Evolutionary conservation across 2,797 vertebrate genomes (phyloP), one percentile per base, ranked within the genome.

Genomic region (Selene dorsalis): DNA sequence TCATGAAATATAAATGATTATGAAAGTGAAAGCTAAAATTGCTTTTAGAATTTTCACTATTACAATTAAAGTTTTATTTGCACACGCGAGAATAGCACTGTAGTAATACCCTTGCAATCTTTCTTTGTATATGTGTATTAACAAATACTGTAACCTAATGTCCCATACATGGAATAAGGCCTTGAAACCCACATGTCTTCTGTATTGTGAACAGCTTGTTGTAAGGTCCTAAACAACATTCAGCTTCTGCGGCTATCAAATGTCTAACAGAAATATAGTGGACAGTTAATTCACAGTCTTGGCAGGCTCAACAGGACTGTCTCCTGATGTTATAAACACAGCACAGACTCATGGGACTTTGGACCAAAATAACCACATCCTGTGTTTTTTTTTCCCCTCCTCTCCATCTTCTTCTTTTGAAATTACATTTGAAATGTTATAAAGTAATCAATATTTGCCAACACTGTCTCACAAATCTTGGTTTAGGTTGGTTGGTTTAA

Each of bases 1-100:
- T 88, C 82, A 89, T 92, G 69, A 86, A 90, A 91, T 73, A 87
- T 84, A 82, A 85, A 92, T 92, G 62, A 75, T 59, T 55, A 24
- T 82, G 62, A 81, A 85, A 83, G 79, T 89, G 79, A 76, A 79
- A 80, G 84, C 69, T 76, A 39, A 79, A 48, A 69, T 57, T 16
- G 22, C 80, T 68, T 26, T 74, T 53, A 22, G 39, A 73, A 11
- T 67, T 58, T 11, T 64, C 73, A 2, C 43, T 63, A 8, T 62
- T 60, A 39, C 68, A 81, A 79, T 84, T 82, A 63, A 77, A 67
- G 41, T 76, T 72, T 61, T 11, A 76, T 30, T 66, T 83, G 75
- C 4, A 52, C 68, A 59, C 20, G 39, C 52, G 69, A 65, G 43
- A 71, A 77, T 41, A 58, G 62, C 9, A 35, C 32, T 55, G 2